A percentile compares a stretch with the other conserved stretches of the same genome.
phyloP scores from a whole-genome alignment of 2,797 vertebrate species.

The Cephalopachus bancanus region DNA sequence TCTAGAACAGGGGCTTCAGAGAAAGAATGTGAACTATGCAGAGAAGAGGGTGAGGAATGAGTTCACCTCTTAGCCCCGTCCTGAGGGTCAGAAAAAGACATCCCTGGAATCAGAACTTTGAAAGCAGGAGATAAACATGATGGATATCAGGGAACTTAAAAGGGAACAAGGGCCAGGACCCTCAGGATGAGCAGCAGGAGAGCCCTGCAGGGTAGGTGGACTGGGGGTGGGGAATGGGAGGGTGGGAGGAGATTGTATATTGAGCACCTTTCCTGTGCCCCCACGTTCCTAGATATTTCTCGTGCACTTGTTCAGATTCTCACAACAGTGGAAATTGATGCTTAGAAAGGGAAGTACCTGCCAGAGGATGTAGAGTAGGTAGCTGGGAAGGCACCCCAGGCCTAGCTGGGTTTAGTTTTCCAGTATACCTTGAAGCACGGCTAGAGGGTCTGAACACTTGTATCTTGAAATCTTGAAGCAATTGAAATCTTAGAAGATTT shows the following conservation, averaged over 20 bases:
- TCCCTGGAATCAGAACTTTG: conserved; percentile 29
- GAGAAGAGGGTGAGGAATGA: conserved; percentile 31
- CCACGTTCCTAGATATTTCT: too few relatives aligned
- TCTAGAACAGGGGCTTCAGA: not conserved
- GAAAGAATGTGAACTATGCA: conserved; percentile 83
- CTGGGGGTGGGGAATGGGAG: fast-evolving
- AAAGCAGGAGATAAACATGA: conserved; percentile 80
- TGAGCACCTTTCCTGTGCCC: not conserved
- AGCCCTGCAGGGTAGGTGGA: fast-evolving
- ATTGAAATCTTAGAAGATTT: not conserved
- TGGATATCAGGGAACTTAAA: conserved; percentile 73
- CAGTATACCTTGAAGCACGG: fast-evolving
- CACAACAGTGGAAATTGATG: fast-evolving
- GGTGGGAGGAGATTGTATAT: not conserved
- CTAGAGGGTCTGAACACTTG: not conserved
- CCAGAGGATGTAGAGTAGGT: too few relatives aligned
- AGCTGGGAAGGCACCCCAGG: not conserved
- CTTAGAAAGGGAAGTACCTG: not conserved
- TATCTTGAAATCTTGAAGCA: not conserved
- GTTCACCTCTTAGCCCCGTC: not conserved
- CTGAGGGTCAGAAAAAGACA: conserved; percentile 73
- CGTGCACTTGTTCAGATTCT: fast-evolving
- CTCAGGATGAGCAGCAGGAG: not conserved
- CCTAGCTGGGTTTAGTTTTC: too few relatives aligned
- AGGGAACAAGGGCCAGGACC: not conserved